phyloP scores from a whole-genome alignment of 2,888 invertebrate species.

The Macaria liturata region DNA sequence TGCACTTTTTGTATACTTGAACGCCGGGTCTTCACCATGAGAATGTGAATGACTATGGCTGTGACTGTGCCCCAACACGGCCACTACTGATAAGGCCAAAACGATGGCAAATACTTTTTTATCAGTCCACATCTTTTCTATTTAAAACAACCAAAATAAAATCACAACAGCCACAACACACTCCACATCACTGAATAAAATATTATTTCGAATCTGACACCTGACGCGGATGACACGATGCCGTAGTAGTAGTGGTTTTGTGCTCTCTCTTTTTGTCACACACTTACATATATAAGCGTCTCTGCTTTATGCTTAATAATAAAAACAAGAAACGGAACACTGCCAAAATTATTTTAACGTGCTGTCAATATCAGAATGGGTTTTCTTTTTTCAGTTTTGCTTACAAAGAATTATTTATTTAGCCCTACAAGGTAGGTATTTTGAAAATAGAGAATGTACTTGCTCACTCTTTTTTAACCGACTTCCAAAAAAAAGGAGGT shows the following conservation, averaged over 20 bases:
- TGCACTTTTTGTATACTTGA: slow-evolving; percentile 91
- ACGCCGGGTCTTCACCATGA: slow-evolving; percentile 84
- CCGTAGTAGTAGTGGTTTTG: not conserved
- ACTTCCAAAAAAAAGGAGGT: too few species aligned
- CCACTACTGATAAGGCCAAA: slow-evolving; percentile 43
- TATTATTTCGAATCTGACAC: slow-evolving; percentile 8
- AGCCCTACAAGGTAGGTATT: too few species aligned
- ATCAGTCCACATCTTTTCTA: slow-evolving; percentile 42
- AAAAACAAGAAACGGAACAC: too few species aligned
- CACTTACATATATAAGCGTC: not conserved
- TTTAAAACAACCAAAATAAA: too few species aligned
- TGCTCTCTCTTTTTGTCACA: slow-evolving; percentile 9
- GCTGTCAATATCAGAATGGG: too few species aligned
- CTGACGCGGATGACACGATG: slow-evolving; percentile 2
- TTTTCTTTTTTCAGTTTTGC: too few species aligned
- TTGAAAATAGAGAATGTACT: too few species aligned
- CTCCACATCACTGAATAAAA: slow-evolving; percentile 17
- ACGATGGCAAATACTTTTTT: slow-evolving; percentile 42
- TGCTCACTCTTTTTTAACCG: too few species aligned
- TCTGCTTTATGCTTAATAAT: not conserved
- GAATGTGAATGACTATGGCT: slow-evolving; percentile 75
- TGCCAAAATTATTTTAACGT: too few species aligned
- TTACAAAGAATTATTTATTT: too few species aligned
- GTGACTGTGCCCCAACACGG: slow-evolving; percentile 65
- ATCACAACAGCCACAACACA: slow-evolving; percentile 1